phyloP scores from a whole-genome alignment of 1,140 invertebrate species.

The Ooceraea biroi region DNA sequence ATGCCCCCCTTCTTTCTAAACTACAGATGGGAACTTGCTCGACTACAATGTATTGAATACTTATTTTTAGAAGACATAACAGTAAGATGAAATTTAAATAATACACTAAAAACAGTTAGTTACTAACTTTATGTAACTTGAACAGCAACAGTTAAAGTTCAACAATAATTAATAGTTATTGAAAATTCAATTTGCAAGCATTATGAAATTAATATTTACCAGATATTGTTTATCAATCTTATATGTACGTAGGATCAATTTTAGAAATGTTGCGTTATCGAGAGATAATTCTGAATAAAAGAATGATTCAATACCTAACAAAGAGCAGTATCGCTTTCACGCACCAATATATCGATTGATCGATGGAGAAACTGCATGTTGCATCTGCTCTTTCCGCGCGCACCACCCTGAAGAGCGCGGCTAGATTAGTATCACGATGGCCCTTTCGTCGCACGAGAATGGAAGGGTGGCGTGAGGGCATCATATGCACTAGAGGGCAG shows the following conservation, averaged over 20 bases:
- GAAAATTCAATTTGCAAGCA: no score
- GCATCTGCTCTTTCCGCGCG: constrained; percentile 59
- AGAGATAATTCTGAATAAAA: no score
- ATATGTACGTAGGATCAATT: no score
- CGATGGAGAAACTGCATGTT: constrained; percentile 44
- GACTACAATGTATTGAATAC: background rate
- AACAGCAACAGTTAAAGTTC: no score
- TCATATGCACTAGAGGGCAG: constrained; percentile 29
- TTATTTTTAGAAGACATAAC: background rate
- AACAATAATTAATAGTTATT: no score
- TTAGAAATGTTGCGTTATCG: no score
- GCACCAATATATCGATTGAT: constrained; percentile 28
- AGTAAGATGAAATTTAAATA: background rate
- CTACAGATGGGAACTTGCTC: constrained; percentile 19
- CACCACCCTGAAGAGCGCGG: constrained; percentile 50
- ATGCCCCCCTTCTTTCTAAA: constrained; percentile 52
- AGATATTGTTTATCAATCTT: no score
- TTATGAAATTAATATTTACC: no score
- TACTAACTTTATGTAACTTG: no score
- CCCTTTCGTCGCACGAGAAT: constrained; percentile 62
- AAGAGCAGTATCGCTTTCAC: constrained; percentile 23
- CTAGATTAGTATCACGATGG: constrained; percentile 63
- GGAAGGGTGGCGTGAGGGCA: constrained; percentile 17
- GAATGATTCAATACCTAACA: background rate
- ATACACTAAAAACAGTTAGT: no score